Percentiles rank a stretch among this genome's conserved stretches.
phyloP scores from a whole-genome alignment of 2,113 vertebrate species.

The Osmerus mordax region DNA sequence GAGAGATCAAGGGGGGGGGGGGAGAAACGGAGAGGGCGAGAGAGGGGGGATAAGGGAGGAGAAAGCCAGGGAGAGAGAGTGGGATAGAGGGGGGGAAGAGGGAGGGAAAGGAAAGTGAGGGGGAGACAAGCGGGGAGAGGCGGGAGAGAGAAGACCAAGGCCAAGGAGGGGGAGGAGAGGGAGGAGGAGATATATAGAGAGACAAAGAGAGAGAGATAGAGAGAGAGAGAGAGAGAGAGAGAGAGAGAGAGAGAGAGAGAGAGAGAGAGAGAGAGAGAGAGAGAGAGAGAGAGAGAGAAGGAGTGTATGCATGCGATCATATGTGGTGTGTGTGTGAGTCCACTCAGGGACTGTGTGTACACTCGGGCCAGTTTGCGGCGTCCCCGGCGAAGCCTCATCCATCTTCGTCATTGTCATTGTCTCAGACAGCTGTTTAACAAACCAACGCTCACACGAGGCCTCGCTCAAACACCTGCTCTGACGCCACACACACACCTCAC shows the following conservation, averaged over 20 bases:
- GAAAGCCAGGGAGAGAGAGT: not conserved
- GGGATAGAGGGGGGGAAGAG: not conserved
- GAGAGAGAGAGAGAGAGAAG: not conserved
- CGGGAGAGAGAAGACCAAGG: not conserved
- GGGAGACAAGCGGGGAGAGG: not conserved
- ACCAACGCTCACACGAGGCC: conserved; percentile 45
- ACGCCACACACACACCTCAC: conserved; percentile 1
- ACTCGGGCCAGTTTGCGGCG: not conserved
- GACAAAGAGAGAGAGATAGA: too few species aligned
- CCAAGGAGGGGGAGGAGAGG: not conserved
- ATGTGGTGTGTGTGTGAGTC: not conserved
- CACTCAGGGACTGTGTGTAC: not conserved
- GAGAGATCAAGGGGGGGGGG: not conserved
- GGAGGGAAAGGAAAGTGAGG: conserved; percentile 7
- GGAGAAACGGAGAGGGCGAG: not conserved
- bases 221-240: too few species aligned
- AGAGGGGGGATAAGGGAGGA: not conserved
- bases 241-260: too few species aligned
- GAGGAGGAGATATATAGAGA: too few species aligned
- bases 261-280: not conserved
- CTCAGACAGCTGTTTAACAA: conserved; percentile 67
- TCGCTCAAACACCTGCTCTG: conserved; percentile 50
- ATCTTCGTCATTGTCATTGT: conserved; percentile 63
- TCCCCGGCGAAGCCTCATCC: conserved; percentile 41
- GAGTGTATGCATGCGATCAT: not conserved